These are phyloP conservation scores for Polydrusus tereticollis DNA, from an alignment of 2,888 invertebrate genomes.

Conservation along the genomic window DNA sequence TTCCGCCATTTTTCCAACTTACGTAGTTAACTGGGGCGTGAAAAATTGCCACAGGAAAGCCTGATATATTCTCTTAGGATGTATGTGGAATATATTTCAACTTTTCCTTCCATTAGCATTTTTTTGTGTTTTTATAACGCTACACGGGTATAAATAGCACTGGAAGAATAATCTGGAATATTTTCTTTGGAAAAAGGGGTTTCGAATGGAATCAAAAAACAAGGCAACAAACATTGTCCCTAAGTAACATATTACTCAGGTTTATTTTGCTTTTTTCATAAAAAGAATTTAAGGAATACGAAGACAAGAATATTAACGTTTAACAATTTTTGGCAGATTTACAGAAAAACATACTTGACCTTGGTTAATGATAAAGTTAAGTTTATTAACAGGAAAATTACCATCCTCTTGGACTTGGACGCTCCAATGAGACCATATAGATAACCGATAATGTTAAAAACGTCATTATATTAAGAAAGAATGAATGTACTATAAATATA, in stretches of 20 bases:
- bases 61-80: constrained; percentile 19
- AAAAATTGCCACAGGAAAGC: constrained; percentile 24
- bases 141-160: neutral
- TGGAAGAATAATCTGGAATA: neutral
- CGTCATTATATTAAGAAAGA: too few relatives aligned
- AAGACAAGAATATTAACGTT: too few relatives aligned
- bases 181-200: neutral
- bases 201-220: neutral
- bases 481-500: too few relatives aligned
- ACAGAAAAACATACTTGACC: too few relatives aligned
- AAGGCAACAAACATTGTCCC: neutral
- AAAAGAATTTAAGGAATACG: neutral
- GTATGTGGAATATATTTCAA: constrained; percentile 20
- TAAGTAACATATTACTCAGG: neutral
- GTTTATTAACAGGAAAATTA: too few relatives aligned
- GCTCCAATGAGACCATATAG: too few relatives aligned
- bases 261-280: neutral
- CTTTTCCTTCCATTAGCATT: constrained; percentile 40
- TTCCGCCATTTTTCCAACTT: constrained; percentile 30
- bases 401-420: too few relatives aligned
- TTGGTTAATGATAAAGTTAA: too few relatives aligned
- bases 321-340: too few relatives aligned
- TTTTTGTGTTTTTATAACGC: constrained; percentile 2
- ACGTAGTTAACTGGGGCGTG: constrained; percentile 15
- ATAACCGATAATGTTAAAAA: too few relatives aligned